Percentiles rank a stretch among this genome's conserved stretches.
These are phyloP conservation scores for Galaxias olidus DNA, from an alignment of 2,797 vertebrate species.

Conservation along the genomic window DNA sequence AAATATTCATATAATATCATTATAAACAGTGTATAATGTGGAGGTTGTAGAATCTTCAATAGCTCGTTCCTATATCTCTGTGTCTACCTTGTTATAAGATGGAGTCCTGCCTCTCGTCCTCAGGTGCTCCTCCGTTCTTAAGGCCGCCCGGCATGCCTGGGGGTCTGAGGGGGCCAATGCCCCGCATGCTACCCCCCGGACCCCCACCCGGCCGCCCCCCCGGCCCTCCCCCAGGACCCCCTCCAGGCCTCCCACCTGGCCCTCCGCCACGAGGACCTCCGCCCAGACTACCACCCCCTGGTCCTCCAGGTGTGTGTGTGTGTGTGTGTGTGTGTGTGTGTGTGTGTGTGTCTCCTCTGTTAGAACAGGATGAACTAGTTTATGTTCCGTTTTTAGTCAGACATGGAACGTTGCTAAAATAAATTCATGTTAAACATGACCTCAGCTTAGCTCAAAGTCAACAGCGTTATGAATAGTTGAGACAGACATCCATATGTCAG, in stretches of 20 bases:
- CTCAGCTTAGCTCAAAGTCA: constrained; percentile 3
- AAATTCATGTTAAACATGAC: neutral
- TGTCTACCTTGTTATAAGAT: neutral
- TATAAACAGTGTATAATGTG: too few species aligned
- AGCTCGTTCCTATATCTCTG: too few species aligned
- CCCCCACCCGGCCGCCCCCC: constrained; percentile 90
- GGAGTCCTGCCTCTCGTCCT: constrained; percentile 16
- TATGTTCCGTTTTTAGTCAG: neutral
- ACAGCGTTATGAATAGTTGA: constrained; percentile 1
- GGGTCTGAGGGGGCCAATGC: constrained; percentile 87
- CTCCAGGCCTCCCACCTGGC: constrained; percentile 93
- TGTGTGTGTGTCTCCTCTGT: neutral
- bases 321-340: neutral
- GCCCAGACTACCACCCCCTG: constrained; percentile 90
- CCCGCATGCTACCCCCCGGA: constrained; percentile 90
- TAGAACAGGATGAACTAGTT: neutral
- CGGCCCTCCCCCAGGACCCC: constrained; percentile 90
- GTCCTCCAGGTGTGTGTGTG: constrained; percentile 85
- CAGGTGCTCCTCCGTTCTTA: constrained; percentile 94
- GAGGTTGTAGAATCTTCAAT: too few species aligned
- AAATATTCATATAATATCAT: too few species aligned
- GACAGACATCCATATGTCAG: neutral
- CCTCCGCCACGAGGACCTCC: constrained; percentile 94
- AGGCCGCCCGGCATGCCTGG: constrained; percentile 90
- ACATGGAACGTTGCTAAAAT: neutral